A percentile compares a stretch with the other conserved stretches of the same genome.
Conservation (phyloP, 2,113 vertebrate genomes). For the Hippocampus abdominalis region DNA sequence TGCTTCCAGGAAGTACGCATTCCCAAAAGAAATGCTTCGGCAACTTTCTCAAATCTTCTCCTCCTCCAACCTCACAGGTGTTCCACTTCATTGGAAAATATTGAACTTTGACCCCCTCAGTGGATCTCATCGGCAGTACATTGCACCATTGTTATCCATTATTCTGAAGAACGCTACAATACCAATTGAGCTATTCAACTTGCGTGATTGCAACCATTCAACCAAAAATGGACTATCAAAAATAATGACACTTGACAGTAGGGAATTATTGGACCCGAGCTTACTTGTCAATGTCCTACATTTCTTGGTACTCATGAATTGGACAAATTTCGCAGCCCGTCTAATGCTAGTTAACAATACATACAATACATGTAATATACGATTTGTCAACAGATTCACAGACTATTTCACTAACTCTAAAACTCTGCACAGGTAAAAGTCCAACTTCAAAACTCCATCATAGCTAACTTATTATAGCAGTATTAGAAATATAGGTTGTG, state of each 20-base stretch:
- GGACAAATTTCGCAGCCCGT: background rate
- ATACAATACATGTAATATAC: too few species aligned
- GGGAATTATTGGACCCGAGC: conserved; percentile 20
- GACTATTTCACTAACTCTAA: background rate
- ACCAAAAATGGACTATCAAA: conserved; percentile 29
- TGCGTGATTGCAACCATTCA: conserved; percentile 27
- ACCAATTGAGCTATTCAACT: conserved; percentile 25
- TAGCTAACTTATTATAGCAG: too few species aligned
- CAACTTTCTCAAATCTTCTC: background rate
- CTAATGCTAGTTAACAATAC: background rate
- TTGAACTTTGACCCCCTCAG: conserved; percentile 30
- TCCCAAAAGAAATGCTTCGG: background rate
- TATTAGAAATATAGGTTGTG: too few species aligned
- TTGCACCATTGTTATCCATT: conserved; percentile 21
- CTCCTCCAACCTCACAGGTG: background rate
- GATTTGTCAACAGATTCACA: background rate
- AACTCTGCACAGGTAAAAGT: too few species aligned
- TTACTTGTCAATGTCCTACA: conserved; percentile 5
- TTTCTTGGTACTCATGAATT: conserved; percentile 1
- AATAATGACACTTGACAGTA: conserved; percentile 29
- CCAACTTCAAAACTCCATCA: too few species aligned
- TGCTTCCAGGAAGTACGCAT: background rate
- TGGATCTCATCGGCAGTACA: conserved; percentile 1
- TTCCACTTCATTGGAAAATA: conserved; percentile 8
- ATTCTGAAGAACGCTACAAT: conserved; percentile 11